A percentile compares a stretch with the other conserved stretches of the same genome.
phyloP scores from a whole-genome alignment of 2,797 vertebrate species.

The Oceanodroma leucorhoa region DNA sequence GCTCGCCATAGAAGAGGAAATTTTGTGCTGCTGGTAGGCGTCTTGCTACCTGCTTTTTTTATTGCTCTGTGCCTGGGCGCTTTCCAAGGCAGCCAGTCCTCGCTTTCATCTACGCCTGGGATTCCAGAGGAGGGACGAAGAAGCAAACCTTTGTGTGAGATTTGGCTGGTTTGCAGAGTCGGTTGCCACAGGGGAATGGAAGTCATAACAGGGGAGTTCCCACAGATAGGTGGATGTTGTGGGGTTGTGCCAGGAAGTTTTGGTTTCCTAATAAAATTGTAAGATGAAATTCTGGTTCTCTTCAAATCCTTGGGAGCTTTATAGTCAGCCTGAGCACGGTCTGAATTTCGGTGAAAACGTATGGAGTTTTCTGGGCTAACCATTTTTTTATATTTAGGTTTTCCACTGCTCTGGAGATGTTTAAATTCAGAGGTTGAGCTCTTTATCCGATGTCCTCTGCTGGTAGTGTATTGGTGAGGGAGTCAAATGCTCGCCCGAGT shows the following conservation, averaged over 20 bases:
- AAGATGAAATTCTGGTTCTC: not conserved
- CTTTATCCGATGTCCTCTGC: not conserved
- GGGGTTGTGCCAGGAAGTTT: conserved; percentile 33
- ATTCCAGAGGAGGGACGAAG: conserved; percentile 23
- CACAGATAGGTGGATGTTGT: conserved; percentile 17
- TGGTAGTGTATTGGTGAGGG: not conserved
- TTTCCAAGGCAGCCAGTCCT: conserved; percentile 12
- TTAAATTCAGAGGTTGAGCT: not conserved
- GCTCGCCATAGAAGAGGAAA: not conserved
- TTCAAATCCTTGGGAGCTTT: not conserved
- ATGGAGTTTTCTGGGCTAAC: not conserved
- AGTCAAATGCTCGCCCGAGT: not conserved
- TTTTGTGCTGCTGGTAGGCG: not conserved
- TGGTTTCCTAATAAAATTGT: conserved; percentile 17
- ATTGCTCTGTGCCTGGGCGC: not conserved
- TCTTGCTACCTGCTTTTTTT: not conserved
- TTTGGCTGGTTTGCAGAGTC: conserved; percentile 28
- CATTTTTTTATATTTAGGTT: not conserved
- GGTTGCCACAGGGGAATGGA: conserved; percentile 26
- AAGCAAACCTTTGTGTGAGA: conserved; percentile 46
- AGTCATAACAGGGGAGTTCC: conserved; percentile 52
- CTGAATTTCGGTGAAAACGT: not conserved
- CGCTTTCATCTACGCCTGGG: not conserved
- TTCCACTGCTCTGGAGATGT: not conserved
- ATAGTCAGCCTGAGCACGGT: not conserved